Percentiles rank a stretch among this genome's conserved stretches.
phyloP scores from a whole-genome alignment of 2,797 vertebrate genomes.

The Alauda arvensis region DNA sequence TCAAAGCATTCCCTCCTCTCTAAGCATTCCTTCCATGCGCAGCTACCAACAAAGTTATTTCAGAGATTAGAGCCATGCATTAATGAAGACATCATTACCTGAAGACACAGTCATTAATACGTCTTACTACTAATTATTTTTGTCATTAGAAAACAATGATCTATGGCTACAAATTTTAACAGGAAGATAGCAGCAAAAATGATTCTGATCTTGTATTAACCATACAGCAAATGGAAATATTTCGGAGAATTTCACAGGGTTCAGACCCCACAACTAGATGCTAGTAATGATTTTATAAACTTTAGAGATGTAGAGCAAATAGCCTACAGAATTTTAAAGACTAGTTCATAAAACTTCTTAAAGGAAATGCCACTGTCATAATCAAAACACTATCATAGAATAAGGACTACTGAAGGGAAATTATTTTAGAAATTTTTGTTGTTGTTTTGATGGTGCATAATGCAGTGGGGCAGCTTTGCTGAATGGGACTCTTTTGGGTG shows the following conservation, averaged over 20 bases:
- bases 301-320: not conserved
- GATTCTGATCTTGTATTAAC: not conserved
- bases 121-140: conserved; percentile 35
- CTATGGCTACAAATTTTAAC: not conserved
- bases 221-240: not conserved
- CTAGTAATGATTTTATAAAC: not conserved
- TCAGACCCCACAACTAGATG: not conserved
- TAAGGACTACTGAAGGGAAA: not conserved
- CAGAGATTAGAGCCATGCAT: not conserved
- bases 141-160: conserved; percentile 47
- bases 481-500: not conserved
- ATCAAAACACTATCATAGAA: not conserved
- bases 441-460: not conserved
- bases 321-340: not conserved
- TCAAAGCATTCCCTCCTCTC: not conserved
- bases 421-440: not conserved
- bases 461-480: not conserved
- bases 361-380: not conserved
- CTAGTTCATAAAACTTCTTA: not conserved
- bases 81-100: conserved; percentile 48
- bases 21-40: not conserved
- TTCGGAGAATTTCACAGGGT: not conserved
- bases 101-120: conserved; percentile 30
- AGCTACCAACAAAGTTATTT: conserved; percentile 29
- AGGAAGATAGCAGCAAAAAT: not conserved